phyloP scores from a whole-genome alignment of 2,888 invertebrate genomes.

The Bimastos eiseni region DNA sequence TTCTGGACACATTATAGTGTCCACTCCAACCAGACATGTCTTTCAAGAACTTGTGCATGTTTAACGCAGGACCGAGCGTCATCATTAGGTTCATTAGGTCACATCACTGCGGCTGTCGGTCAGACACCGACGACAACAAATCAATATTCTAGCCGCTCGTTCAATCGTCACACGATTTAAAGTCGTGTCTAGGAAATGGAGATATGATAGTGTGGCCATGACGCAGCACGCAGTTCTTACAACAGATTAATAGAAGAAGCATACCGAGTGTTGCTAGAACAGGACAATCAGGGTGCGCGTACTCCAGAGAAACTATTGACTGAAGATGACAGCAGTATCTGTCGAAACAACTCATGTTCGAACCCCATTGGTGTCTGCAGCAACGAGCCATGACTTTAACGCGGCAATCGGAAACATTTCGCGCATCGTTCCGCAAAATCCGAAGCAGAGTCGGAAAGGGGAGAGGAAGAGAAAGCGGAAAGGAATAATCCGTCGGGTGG shows the following conservation, averaged over 20 bases:
- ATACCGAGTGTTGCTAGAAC: background rate
- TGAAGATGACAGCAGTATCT: background rate
- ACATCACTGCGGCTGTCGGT: background rate
- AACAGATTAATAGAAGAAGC: background rate
- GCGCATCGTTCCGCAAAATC: background rate
- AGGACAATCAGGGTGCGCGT: background rate
- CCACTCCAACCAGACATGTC: background rate
- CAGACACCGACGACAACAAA: background rate
- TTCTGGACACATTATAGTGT: background rate
- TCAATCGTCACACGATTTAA: background rate
- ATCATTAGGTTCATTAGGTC: conserved; percentile 13
- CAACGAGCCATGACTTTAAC: background rate
- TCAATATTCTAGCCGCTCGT: background rate
- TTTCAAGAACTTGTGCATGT: background rate
- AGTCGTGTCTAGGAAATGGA: background rate
- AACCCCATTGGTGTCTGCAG: background rate
- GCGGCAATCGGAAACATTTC: background rate
- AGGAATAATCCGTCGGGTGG: background rate
- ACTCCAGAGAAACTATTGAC: background rate
- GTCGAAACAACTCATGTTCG: background rate
- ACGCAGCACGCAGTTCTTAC: background rate
- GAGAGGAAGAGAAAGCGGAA: background rate
- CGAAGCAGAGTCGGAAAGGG: background rate
- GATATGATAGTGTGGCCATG: background rate
- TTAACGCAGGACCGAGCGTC: background rate